These are phyloP conservation scores for Psylliodes chrysocephalus DNA, from an alignment of 2,888 invertebrate species.

Conservation along the genomic window DNA sequence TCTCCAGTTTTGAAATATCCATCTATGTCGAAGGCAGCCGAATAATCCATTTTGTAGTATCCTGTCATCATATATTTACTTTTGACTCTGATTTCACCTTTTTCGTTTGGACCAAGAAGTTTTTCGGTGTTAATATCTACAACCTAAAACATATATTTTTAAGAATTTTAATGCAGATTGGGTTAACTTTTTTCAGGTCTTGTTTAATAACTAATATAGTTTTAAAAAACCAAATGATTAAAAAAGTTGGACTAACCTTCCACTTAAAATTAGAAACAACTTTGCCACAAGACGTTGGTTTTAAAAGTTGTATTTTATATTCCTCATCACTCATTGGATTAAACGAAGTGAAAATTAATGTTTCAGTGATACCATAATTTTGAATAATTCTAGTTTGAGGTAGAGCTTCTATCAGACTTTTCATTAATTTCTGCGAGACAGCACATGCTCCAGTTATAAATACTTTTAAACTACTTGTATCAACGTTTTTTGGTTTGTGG, in stretches of 20 bases:
- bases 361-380: constrained; percentile 38
- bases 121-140: constrained; percentile 64
- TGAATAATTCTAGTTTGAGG: constrained; percentile 29
- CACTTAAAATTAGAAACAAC: constrained; percentile 13
- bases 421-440: constrained; percentile 31
- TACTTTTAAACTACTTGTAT: constrained; percentile 18
- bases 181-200: no score
- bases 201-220: no score
- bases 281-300: constrained; percentile 38
- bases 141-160: constrained; percentile 59
- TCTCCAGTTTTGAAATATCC: constrained; percentile 67
- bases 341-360: constrained; percentile 11
- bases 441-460: constrained; percentile 28
- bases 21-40: constrained; percentile 60
- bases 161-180: neutral
- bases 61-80: constrained; percentile 58
- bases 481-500: constrained; percentile 22
- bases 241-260: constrained; percentile 62
- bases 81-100: constrained; percentile 68
- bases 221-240: no score
- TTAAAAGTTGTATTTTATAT: constrained; percentile 23
- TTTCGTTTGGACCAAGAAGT: constrained; percentile 63
- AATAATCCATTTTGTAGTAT: constrained; percentile 64
- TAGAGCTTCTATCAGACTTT: constrained; percentile 15
- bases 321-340: constrained; percentile 22